phyloP scores from a whole-genome alignment of 2,888 invertebrate genomes.

The Atrina japonica region DNA sequence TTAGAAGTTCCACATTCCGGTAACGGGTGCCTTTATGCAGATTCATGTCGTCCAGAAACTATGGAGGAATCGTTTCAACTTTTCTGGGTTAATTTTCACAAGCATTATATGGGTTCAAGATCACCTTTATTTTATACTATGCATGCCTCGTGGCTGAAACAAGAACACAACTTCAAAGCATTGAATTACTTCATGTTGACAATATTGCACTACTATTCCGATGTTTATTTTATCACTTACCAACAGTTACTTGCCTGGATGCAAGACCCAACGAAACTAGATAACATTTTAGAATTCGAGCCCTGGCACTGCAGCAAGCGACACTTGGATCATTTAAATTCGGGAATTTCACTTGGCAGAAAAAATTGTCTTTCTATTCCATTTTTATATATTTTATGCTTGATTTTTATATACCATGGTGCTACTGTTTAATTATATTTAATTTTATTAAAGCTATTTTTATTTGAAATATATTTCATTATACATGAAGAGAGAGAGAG shows the following conservation, averaged over 20 bases:
- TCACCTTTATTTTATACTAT: slow-evolving; percentile 83
- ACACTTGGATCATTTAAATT: neutral
- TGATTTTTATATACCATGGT: neutral
- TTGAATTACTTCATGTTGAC: slow-evolving; percentile 65
- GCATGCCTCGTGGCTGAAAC: slow-evolving; percentile 85
- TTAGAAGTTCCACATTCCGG: slow-evolving; percentile 44
- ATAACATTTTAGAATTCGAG: slow-evolving; percentile 52
- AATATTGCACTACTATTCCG: slow-evolving; percentile 57
- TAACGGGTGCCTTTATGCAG: slow-evolving; percentile 39
- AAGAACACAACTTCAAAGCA: slow-evolving; percentile 61
- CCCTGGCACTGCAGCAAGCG: slow-evolving; percentile 58
- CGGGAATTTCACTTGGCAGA: neutral
- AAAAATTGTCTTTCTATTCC: slow-evolving; percentile 4
- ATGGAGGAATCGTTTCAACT: slow-evolving; percentile 43
- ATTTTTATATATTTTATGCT: slow-evolving; percentile 6
- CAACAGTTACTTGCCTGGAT: slow-evolving; percentile 66
- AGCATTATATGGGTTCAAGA: slow-evolving; percentile 34
- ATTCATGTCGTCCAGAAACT: slow-evolving; percentile 41
- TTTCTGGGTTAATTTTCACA: slow-evolving; percentile 44
- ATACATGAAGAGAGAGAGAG: too few species aligned
- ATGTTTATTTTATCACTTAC: slow-evolving; percentile 65
- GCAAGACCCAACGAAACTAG: slow-evolving; percentile 56
- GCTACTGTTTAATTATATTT: too few species aligned
- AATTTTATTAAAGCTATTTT: too few species aligned
- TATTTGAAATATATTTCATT: too few species aligned